These are phyloP conservation scores for Leptinotarsa undecemlineata DNA, from an alignment of 1,140 invertebrate genomes.

Conservation along the genomic window DNA sequence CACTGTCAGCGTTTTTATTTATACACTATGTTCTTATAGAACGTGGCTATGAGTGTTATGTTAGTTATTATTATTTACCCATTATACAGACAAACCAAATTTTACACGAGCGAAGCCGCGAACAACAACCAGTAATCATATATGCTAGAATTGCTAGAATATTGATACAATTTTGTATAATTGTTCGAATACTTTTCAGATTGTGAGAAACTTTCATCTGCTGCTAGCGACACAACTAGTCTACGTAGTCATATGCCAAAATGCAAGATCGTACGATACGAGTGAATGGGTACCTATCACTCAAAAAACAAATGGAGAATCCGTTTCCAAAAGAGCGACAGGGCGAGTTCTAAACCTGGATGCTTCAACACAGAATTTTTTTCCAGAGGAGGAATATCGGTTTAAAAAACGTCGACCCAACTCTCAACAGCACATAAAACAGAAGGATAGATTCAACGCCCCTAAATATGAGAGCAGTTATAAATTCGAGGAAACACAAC, in stretches of 20 bases:
- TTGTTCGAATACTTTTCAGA: conserved; percentile 39
- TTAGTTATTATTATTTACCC: no score
- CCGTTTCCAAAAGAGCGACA: conserved; percentile 47
- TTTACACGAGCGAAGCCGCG: no score
- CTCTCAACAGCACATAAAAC: conserved; percentile 30
- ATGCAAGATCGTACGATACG: conserved; percentile 43
- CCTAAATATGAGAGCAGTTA: conserved; percentile 40
- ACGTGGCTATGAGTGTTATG: no score
- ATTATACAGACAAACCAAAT: no score
- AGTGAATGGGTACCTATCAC: conserved; percentile 53
- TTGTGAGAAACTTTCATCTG: conserved; percentile 36
- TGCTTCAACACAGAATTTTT: conserved; percentile 50
- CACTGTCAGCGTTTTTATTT: no score
- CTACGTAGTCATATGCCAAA: conserved; percentile 34
- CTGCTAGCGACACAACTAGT: conserved; percentile 25
- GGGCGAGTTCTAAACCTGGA: conserved; percentile 60
- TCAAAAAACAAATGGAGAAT: conserved; percentile 30
- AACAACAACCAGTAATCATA: no score
- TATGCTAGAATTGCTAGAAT: no score
- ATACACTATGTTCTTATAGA: no score
- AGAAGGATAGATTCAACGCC: conserved; percentile 36
- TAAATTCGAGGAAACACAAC: conserved; percentile 40
- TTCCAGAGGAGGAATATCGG: conserved; percentile 52
- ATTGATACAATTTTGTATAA: no score
- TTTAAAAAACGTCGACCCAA: conserved; percentile 30